Evolutionary conservation across 2,888 invertebrate genomes (phyloP).

Genomic region (Antheraea assamensis): DNA sequence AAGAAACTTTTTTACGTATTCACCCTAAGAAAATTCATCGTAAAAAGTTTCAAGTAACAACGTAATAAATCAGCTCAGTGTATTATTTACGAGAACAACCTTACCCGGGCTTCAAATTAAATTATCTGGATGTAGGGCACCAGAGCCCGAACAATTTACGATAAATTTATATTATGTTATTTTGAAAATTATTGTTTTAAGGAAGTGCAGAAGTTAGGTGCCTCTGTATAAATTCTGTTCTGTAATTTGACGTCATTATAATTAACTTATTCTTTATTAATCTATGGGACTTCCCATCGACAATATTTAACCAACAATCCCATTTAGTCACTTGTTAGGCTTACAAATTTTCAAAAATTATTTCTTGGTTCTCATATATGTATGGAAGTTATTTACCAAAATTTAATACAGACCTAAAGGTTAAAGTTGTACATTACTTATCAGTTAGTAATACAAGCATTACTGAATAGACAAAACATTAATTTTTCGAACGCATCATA

Average conservation of each 20-base stretch:
- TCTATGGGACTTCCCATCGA: no score
- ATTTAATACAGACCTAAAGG: no score
- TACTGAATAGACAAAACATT: no score
- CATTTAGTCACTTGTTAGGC: no score
- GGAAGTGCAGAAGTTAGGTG: not conserved
- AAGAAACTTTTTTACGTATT: conserved; percentile 11
- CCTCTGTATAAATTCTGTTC: not conserved
- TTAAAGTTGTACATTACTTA: no score
- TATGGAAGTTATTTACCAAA: no score
- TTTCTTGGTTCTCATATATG: no score
- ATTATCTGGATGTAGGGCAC: conserved; percentile 19
- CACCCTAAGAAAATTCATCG: not conserved
- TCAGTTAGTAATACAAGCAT: no score
- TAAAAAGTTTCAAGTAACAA: conserved; percentile 16
- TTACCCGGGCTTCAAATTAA: conserved; percentile 21
- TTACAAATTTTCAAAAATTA: no score
- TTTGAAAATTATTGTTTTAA: not conserved
- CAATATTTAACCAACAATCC: no score
- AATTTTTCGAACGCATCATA: no score
- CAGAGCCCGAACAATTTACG: conserved; percentile 3
- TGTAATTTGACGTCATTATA: not conserved
- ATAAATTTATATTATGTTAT: not conserved
- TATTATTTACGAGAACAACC: conserved; percentile 23
- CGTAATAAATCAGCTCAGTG: conserved; percentile 21
- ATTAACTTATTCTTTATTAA: not conserved